Evolutionary conservation across 30 jellyfish, hydroid and myxozoan species (phyloP), one percentile per base, ranked within the genome.

Genomic region (Aurelia sp.): DNA sequence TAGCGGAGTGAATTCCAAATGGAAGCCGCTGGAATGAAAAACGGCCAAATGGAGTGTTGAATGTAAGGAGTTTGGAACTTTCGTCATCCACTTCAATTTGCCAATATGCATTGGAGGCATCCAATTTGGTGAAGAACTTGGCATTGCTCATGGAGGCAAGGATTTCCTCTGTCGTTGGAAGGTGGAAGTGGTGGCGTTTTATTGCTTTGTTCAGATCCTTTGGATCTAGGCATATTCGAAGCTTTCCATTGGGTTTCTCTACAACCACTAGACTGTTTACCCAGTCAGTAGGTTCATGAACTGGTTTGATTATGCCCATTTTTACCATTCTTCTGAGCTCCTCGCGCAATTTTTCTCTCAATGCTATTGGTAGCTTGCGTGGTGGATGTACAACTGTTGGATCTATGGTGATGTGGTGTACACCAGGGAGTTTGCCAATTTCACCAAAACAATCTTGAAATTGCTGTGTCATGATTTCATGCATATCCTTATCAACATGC

Each of bases 151-250:
- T 73, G 51, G 61, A 30, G 63, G 97, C 83, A 3, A 91, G 68
- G 79, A 87, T 69, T 68, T 91, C 96, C 48, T 91, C 98, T 19
- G 97, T 77, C 21, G 94, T 75, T 22, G 95, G 97, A 38, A 91
- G 91, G 38, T 71, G 89, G 76, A 72, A 67, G 58, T 84, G 97
- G 33, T 87, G 87, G 76, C 89, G 94, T 22, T 86, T 71, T 17
- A 87, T 61, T 35, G 85, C 96, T 64, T 58, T 67, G 74, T 91
- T 86, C 51, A 86, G 95, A 47, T 57, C 62, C 7, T 47, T 67
- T 30, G 96, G 95, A 78, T 90, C 99, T 6, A 85, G 73, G 80
- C 98, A 91, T 18, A 90, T 58, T 59, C 97, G 83, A 20, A 91
- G 97, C 64, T 65, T 80, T 27, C 98, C 97, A 85, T 85, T 85